Evolutionary conservation across 1,140 invertebrate genomes (phyloP).

Genomic region (Arion vulgaris): DNA sequence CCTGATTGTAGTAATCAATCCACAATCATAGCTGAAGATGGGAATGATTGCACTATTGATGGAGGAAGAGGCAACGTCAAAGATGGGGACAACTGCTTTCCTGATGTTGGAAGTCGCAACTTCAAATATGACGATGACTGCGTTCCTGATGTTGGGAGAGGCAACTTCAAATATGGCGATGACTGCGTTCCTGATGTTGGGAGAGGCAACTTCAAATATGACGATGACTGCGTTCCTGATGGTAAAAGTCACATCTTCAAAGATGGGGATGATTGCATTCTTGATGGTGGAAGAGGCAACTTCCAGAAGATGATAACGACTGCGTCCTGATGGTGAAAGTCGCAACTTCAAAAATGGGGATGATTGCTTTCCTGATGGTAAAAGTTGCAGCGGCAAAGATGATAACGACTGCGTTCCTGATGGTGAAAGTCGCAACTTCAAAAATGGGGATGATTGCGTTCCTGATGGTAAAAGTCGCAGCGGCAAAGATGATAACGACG

Average conservation of each 20-base stretch:
- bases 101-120: too few species aligned
- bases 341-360: too few species aligned
- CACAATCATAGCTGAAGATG: too few species aligned
- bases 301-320: neutral
- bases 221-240: neutral
- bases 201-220: neutral
- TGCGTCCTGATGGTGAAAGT: neutral
- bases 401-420: too few species aligned
- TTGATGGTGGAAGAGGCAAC: conserved; percentile 22
- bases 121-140: too few species aligned
- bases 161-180: too few species aligned
- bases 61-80: too few species aligned
- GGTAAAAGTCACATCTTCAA: too few species aligned
- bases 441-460: neutral
- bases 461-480: conserved; percentile 21
- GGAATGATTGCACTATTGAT: too few species aligned
- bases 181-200: conserved; percentile 20
- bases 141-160: conserved; percentile 28
- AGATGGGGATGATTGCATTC: conserved; percentile 8
- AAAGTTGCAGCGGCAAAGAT: neutral
- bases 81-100: too few species aligned
- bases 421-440: neutral
- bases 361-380: conserved; percentile 16
- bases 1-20: too few species aligned
- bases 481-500: neutral